Conservation (phyloP, 2,113 vertebrate species). For the Sturnus vulgaris region DNA sequence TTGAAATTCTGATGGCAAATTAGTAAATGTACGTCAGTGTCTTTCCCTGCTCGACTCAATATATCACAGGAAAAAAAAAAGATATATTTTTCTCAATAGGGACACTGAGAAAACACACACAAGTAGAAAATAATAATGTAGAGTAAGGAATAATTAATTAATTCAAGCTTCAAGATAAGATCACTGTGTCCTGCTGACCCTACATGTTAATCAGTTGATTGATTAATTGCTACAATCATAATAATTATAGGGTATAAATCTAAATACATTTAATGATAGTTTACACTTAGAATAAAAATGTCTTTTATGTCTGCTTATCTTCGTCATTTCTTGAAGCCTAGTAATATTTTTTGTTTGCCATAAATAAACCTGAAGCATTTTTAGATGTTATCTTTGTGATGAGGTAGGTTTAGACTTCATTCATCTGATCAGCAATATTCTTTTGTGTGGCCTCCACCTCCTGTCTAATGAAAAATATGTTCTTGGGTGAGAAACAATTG, state of each 20-base stretch:
- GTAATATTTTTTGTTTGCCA: constrained; percentile 43
- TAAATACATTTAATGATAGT: constrained; percentile 77
- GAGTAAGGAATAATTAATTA: constrained; percentile 78
- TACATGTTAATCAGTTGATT: constrained; percentile 78
- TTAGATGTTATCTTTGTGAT: constrained; percentile 41
- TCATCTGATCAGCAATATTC: constrained; percentile 28
- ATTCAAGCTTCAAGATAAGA: constrained; percentile 76
- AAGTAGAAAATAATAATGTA: constrained; percentile 76
- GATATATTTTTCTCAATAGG: constrained; percentile 54
- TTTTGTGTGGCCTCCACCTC: constrained; percentile 9
- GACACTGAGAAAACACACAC: constrained; percentile 51
- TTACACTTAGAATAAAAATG: constrained; percentile 69
- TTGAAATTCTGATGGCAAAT: constrained; percentile 70
- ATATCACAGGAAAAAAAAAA: constrained; percentile 18
- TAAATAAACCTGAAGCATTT: constrained; percentile 52
- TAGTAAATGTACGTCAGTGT: constrained; percentile 48
- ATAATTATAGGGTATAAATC: constrained; percentile 77
- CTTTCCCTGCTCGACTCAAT: constrained; percentile 49
- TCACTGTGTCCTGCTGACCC: constrained; percentile 73
- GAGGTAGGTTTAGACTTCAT: constrained; percentile 33
- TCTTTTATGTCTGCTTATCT: constrained; percentile 73
- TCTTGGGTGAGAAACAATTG: constrained; percentile 43
- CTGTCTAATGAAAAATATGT: constrained; percentile 53
- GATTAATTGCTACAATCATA: constrained; percentile 83
- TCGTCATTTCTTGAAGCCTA: constrained; percentile 66